Base-by-base conservation (phyloP, 2,113 vertebrate genomes). In the Pardalotus punctatus region DNA sequence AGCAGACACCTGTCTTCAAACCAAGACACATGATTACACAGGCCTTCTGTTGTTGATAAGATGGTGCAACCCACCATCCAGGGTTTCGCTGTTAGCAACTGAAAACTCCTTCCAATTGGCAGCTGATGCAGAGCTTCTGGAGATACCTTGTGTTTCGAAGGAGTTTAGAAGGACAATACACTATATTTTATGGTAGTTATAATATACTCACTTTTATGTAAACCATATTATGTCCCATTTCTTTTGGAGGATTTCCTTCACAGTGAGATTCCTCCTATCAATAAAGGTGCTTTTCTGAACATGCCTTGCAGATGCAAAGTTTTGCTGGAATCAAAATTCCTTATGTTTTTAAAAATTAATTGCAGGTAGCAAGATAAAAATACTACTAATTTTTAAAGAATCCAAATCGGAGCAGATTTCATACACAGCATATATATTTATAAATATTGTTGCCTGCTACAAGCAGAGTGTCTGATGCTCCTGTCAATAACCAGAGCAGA, bases 111-210 rank as follows among this genome's bases (percentile, higher is more conserved):
- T 64, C 16, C 23, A 54, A 27, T 19, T 76, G 19, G 22, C 48
- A 85, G 31, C 7, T 69, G n/a, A 53, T 56, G 31, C 10, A 81
- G 25, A 70, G 12, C 16, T 81, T 54, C 69, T 61, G 31, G n/a
- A 80, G 40, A 47, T 28, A 10, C 20, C 31, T 67, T 18, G 20
- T 47, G 4, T 28, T 50, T 18, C 29, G 51, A 23, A 73, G 17
- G 4, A 17, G 20, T n/a, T 62, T 58, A 54, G 43, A 67, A 79
- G 9, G 19, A 69, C 7, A 60, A 14, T 24, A 48, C 4, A 33
- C 6, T 47, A 29, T 0, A 0, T 53, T 77, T 72, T 57, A 40
- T 8, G 5, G 10, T 60, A 43, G 23, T 35, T 60, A 9, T 3
- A 51, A 40, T n/a, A 23, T 4, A 20, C 10, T 67, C 6, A 29